Evolutionary conservation across 1,140 invertebrate species (phyloP).

Genomic region (Pseudomyrmex gracilis): DNA sequence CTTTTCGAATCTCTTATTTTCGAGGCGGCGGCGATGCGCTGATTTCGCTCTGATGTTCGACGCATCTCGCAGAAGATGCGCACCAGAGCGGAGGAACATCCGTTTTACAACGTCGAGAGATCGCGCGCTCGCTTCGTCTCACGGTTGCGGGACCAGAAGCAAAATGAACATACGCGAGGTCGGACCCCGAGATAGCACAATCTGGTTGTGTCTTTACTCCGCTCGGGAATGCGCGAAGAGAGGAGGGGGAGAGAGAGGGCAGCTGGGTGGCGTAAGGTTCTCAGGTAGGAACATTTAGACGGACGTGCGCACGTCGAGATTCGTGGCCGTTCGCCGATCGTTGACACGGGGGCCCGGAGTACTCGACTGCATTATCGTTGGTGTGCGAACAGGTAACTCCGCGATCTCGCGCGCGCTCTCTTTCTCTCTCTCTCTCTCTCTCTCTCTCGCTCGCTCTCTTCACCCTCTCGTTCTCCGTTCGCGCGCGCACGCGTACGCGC

Average conservation of each 20-base stretch:
- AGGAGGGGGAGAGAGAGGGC: slow-evolving; percentile 37
- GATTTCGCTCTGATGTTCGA: slow-evolving; percentile 1
- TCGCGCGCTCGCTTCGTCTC: slow-evolving; percentile 7
- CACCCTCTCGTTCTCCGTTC: neutral
- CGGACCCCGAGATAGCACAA: slow-evolving; percentile 62
- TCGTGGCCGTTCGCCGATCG: slow-evolving; percentile 77
- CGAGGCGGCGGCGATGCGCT: neutral
- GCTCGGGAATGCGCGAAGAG: slow-evolving; percentile 60
- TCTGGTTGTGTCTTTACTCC: slow-evolving; percentile 67
- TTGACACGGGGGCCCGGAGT: slow-evolving; percentile 73
- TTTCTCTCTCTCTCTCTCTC: slow-evolving; percentile 13
- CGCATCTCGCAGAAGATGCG: neutral
- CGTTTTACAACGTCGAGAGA: slow-evolving; percentile 56
- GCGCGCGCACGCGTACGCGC: slow-evolving; percentile 38
- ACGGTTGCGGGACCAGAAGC: slow-evolving; percentile 60
- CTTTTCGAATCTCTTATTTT: too few relatives aligned
- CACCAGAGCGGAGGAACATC: neutral
- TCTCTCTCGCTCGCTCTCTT: slow-evolving; percentile 3
- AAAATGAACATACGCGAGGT: slow-evolving; percentile 58
- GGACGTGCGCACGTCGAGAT: slow-evolving; percentile 74
- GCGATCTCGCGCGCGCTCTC: slow-evolving; percentile 63
- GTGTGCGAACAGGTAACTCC: slow-evolving; percentile 76
- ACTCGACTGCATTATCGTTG: slow-evolving; percentile 75
- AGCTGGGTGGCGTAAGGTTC: slow-evolving; percentile 72
- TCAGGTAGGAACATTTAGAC: slow-evolving; percentile 78